Evolutionary conservation across 2,888 invertebrate species (phyloP).

Genomic region (Rutpela maculata): DNA sequence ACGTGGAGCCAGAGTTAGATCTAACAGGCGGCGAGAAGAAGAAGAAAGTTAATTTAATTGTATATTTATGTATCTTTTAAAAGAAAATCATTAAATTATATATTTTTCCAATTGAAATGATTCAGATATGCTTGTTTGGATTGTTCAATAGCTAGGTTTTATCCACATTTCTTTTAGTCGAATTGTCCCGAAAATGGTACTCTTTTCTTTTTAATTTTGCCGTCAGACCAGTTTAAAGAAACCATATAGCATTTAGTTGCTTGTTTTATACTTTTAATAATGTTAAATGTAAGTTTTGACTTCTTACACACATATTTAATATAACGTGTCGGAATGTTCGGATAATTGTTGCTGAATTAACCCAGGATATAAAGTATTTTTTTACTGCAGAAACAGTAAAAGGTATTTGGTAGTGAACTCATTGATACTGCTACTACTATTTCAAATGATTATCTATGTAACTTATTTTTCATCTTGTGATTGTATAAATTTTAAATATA

Average conservation of each 20-base stretch:
- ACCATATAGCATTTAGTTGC: slow-evolving; percentile 3
- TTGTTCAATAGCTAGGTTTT: slow-evolving; percentile 25
- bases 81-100: slow-evolving; percentile 18
- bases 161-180: slow-evolving; percentile 17
- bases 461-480: slow-evolving; percentile 31
- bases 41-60: slow-evolving; percentile 50
- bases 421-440: not conserved
- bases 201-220: not conserved
- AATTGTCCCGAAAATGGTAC: not conserved
- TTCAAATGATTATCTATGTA: slow-evolving; percentile 14
- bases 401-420: slow-evolving; percentile 1
- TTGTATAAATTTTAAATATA: slow-evolving; percentile 41
- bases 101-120: slow-evolving; percentile 33
- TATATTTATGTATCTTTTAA: slow-evolving; percentile 28
- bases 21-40: slow-evolving; percentile 52
- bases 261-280: slow-evolving; percentile 7
- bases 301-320: slow-evolving; percentile 4
- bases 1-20: slow-evolving; percentile 67
- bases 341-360: slow-evolving; percentile 21
- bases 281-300: not conserved
- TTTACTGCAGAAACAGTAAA: slow-evolving; percentile 24
- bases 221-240: slow-evolving; percentile 1
- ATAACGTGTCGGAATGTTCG: slow-evolving; percentile 21
- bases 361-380: not conserved
- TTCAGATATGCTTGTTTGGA: slow-evolving; percentile 29